Evolutionary conservation across 2,113 vertebrate species (phyloP).

Genomic region (Thamnophis sirtalis): DNA sequence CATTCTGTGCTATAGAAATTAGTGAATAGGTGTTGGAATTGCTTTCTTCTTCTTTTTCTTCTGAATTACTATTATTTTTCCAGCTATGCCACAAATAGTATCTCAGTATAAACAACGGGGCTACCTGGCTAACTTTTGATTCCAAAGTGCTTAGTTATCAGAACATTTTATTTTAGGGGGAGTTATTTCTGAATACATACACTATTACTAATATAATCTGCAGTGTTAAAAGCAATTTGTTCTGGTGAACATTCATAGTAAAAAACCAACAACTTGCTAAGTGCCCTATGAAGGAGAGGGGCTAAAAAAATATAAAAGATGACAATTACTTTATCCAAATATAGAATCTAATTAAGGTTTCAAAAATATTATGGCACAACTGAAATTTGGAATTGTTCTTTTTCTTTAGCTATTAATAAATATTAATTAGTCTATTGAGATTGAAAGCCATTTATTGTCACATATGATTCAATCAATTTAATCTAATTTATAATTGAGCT

Average conservation of each 20-base stretch:
- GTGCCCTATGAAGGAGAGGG: not conserved
- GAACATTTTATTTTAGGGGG: not conserved
- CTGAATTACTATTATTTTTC: not conserved
- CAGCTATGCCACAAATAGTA: not conserved
- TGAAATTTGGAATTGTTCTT: conserved; percentile 23
- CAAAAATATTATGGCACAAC: conserved; percentile 28
- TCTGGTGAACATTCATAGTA: not conserved
- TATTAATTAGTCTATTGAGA: conserved; percentile 29
- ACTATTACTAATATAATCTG: not conserved
- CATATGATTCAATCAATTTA: conserved; percentile 33
- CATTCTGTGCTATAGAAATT: not conserved
- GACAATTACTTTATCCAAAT: conserved; percentile 13
- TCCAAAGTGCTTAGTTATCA: not conserved
- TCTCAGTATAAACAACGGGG: not conserved
- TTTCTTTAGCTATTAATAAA: conserved; percentile 12
- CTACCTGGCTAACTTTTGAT: not conserved
- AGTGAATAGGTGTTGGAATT: not conserved
- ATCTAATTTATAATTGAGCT: conserved; percentile 22
- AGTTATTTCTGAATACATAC: not conserved
- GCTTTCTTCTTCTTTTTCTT: not conserved
- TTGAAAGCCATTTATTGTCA: conserved; percentile 34
- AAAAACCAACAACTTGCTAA: not conserved
- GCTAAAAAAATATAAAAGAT: not conserved
- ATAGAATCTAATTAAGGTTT: conserved; percentile 44
- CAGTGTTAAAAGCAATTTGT: not conserved